Conservation (phyloP, 2,888 invertebrate species). For the Eurois occulta region DNA sequence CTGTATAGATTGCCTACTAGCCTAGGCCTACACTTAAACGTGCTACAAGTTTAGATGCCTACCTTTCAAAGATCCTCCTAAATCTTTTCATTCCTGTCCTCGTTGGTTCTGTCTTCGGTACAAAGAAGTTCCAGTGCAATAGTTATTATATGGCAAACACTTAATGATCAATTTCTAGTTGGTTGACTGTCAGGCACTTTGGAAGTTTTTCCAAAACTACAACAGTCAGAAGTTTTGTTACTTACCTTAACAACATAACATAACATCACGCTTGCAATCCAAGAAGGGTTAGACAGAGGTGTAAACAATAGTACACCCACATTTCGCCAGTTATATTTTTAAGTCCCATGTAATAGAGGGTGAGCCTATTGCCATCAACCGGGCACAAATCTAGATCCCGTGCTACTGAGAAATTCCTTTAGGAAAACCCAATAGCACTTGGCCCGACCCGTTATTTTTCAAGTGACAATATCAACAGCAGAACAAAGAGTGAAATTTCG, state of each 20-base stretch:
- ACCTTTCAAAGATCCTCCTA: conserved; percentile 4
- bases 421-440: too few relatives aligned
- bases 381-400: too few relatives aligned
- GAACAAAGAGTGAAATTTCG: not conserved
- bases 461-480: not conserved
- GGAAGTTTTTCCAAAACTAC: conserved; percentile 47
- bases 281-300: too few relatives aligned
- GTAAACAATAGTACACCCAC: too few relatives aligned
- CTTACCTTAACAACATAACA: not conserved
- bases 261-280: too few relatives aligned
- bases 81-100: conserved; percentile 23
- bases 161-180: conserved; percentile 46
- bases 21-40: not conserved
- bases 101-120: conserved; percentile 3
- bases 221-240: conserved; percentile 35
- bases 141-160: conserved; percentile 48
- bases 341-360: too few relatives aligned
- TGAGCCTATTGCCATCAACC: too few relatives aligned
- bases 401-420: too few relatives aligned
- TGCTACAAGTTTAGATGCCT: not conserved
- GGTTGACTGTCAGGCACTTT: conserved; percentile 38
- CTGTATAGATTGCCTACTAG: too few relatives aligned
- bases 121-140: conserved; percentile 52
- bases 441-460: not conserved
- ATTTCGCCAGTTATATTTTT: too few relatives aligned